phyloP scores from a whole-genome alignment of 2,888 invertebrate genomes.

The Pandemis corylana region DNA sequence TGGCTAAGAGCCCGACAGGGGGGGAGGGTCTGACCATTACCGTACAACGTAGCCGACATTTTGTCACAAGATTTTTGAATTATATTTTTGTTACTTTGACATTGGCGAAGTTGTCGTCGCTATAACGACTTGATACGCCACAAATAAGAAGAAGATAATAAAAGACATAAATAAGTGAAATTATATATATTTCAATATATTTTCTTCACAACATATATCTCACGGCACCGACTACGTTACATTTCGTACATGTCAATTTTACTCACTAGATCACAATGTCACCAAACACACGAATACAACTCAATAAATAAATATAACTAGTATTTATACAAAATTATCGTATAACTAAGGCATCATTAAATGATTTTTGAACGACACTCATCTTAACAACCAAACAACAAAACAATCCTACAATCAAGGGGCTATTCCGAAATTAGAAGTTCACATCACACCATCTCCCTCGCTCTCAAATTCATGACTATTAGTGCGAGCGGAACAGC shows the following conservation, averaged over 20 bases:
- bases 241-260: slow-evolving; percentile 55
- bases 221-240: slow-evolving; percentile 63
- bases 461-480: no score
- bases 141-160: slow-evolving; percentile 48
- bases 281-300: slow-evolving; percentile 55
- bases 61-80: no score
- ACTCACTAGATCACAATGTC: slow-evolving; percentile 56
- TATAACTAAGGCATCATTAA: slow-evolving; percentile 41
- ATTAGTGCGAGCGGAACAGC: no score
- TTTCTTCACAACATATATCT: slow-evolving; percentile 70
- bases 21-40: no score
- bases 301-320: slow-evolving; percentile 72
- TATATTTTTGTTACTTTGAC: no score
- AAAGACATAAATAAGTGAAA: slow-evolving; percentile 70
- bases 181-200: slow-evolving; percentile 81
- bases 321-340: slow-evolving; percentile 55
- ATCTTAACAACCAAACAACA: no score
- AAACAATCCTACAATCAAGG: neutral
- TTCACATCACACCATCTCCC: no score
- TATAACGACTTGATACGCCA: no score
- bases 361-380: slow-evolving; percentile 19
- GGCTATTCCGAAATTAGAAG: no score
- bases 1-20: no score
- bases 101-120: no score
- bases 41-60: no score